These are phyloP conservation scores for Phylloscopus whistleri DNA, from an alignment of 2,113 vertebrate genomes.

Conservation along the genomic window DNA sequence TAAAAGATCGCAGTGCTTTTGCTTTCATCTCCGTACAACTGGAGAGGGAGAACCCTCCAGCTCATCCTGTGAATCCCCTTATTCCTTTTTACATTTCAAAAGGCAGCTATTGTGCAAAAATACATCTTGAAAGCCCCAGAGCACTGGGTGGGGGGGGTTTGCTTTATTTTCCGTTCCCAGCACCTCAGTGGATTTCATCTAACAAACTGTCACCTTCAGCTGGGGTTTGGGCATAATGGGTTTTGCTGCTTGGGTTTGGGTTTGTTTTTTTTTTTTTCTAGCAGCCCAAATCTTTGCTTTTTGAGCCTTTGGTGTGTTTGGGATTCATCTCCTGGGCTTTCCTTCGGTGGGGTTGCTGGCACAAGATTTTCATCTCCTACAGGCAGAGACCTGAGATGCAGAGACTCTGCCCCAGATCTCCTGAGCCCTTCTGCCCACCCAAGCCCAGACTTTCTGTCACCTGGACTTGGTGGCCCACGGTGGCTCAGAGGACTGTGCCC, in stretches of 20 bases:
- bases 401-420: not conserved
- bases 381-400: not conserved
- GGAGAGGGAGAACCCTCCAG: constrained; percentile 6
- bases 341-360: not conserved
- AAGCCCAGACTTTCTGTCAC: not conserved
- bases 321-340: not conserved
- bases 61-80: not conserved
- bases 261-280: not conserved
- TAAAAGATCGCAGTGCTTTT: not conserved
- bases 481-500: not conserved
- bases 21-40: not conserved
- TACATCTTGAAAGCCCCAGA: not conserved
- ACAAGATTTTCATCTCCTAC: not conserved
- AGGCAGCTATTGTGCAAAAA: constrained; percentile 17
- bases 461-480: not conserved
- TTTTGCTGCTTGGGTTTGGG: not conserved
- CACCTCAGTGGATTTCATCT: not conserved
- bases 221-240: not conserved
- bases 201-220: not conserved
- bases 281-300: not conserved
- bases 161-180: not conserved
- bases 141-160: rapidly evolving
- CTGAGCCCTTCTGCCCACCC: not conserved
- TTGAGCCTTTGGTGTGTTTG: not conserved
- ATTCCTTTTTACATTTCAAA: constrained; percentile 42